phyloP scores from a whole-genome alignment of 1,140 invertebrate genomes.

The Drosophila serrata region DNA sequence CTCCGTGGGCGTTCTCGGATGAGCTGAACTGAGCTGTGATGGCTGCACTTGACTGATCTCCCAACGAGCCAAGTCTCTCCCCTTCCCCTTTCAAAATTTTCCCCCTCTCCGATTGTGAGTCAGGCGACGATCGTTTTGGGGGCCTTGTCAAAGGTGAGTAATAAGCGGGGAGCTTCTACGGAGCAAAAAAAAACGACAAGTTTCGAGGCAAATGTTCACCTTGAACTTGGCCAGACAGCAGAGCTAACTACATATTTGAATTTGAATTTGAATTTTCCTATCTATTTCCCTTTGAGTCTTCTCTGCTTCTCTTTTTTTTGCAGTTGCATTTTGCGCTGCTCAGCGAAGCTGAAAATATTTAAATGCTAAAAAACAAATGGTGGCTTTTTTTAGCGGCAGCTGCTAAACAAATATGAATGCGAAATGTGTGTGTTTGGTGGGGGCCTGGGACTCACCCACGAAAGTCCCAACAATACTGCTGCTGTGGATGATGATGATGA shows the following conservation, averaged over 20 bases:
- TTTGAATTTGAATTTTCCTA: constrained; percentile 50
- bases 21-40: constrained; percentile 24
- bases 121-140: constrained; percentile 34
- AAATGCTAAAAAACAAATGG: constrained; percentile 41
- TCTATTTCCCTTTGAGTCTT: constrained; percentile 8
- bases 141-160: constrained; percentile 56
- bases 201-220: constrained; percentile 39
- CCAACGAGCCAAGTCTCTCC: neutral
- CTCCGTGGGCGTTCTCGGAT: constrained; percentile 32
- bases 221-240: constrained; percentile 48
- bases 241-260: constrained; percentile 25
- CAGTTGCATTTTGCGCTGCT: constrained; percentile 59
- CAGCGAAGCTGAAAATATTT: constrained; percentile 66
- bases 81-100: neutral
- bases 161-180: constrained; percentile 38
- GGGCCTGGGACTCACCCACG: constrained; percentile 56
- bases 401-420: constrained; percentile 60
- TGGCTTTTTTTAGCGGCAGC: constrained; percentile 17
- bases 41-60: constrained; percentile 41
- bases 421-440: constrained; percentile 43
- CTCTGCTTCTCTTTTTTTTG: constrained; percentile 49
- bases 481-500: constrained; percentile 47
- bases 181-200: constrained; percentile 38
- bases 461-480: too few species aligned
- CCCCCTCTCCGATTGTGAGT: constrained; percentile 17